Evolutionary conservation across 1,140 invertebrate genomes (phyloP).

Genomic region (Drosophila repletoides): DNA sequence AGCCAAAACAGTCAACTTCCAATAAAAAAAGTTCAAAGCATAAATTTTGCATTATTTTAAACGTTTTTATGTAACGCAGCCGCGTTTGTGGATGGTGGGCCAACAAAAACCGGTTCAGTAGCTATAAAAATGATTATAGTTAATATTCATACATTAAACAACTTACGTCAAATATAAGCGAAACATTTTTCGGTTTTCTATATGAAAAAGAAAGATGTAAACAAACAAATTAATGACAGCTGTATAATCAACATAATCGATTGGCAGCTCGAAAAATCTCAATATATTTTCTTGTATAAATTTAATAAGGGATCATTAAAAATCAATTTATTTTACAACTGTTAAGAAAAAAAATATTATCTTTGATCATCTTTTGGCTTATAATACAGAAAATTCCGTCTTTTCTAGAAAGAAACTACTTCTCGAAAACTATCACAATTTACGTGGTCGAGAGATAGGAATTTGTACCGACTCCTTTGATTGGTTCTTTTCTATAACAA

Average conservation of each 20-base stretch:
- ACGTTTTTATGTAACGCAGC: slow-evolving; percentile 29
- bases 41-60: too few relatives aligned
- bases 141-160: slow-evolving; percentile 27
- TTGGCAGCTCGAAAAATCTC: slow-evolving; percentile 15
- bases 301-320: too few relatives aligned
- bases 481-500: too few relatives aligned
- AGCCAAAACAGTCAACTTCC: neutral
- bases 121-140: slow-evolving; percentile 9
- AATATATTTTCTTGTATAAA: too few relatives aligned
- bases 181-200: slow-evolving; percentile 9
- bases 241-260: slow-evolving; percentile 18
- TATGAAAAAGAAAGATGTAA: slow-evolving; percentile 8
- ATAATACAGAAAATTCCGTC: too few relatives aligned
- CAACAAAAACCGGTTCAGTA: slow-evolving; percentile 14
- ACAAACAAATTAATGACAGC: slow-evolving; percentile 10
- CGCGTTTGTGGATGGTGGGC: neutral
- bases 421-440: too few relatives aligned
- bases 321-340: too few relatives aligned
- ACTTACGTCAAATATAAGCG: slow-evolving; percentile 13
- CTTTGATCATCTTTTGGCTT: too few relatives aligned
- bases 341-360: too few relatives aligned
- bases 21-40: slow-evolving; percentile 9
- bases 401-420: too few relatives aligned
- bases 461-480: too few relatives aligned
- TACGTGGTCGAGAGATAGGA: too few relatives aligned